Conservation (phyloP, 1,140 invertebrate genomes). For the Heliconius congener region DNA sequence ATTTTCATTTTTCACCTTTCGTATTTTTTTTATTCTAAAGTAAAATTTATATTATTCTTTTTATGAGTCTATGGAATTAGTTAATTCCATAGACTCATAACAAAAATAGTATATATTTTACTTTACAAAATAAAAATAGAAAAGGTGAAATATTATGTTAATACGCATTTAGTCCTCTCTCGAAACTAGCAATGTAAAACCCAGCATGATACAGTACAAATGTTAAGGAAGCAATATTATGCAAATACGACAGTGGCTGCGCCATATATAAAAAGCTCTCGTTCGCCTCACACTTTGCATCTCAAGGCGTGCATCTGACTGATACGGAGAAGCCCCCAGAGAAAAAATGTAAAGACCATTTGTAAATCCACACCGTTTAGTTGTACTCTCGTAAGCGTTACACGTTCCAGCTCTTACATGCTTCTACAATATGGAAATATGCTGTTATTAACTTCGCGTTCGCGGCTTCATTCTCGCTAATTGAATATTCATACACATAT, state of each 20-base stretch:
- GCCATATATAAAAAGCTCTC: slow-evolving; percentile 79
- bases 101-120: not conserved
- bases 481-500: not conserved
- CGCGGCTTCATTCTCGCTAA: not conserved
- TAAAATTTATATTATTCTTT: too few species aligned
- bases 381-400: slow-evolving; percentile 52
- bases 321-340: slow-evolving; percentile 72
- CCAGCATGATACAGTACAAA: slow-evolving; percentile 59
- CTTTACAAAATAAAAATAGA: not conserved
- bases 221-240: slow-evolving; percentile 74
- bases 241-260: slow-evolving; percentile 61
- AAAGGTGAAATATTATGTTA: slow-evolving; percentile 1
- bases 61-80: too few species aligned
- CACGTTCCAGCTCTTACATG: slow-evolving; percentile 33
- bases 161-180: slow-evolving; percentile 2
- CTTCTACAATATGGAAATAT: slow-evolving; percentile 20
- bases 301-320: slow-evolving; percentile 76
- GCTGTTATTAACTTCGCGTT: not conserved
- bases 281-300: slow-evolving; percentile 76
- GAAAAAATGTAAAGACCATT: slow-evolving; percentile 76
- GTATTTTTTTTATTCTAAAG: too few species aligned
- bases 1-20: too few species aligned
- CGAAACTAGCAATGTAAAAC: slow-evolving; percentile 30
- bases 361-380: slow-evolving; percentile 76
- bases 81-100: too few species aligned